Base-by-base conservation (phyloP, 2,113 vertebrate species). In the Halcyon senegalensis region DNA sequence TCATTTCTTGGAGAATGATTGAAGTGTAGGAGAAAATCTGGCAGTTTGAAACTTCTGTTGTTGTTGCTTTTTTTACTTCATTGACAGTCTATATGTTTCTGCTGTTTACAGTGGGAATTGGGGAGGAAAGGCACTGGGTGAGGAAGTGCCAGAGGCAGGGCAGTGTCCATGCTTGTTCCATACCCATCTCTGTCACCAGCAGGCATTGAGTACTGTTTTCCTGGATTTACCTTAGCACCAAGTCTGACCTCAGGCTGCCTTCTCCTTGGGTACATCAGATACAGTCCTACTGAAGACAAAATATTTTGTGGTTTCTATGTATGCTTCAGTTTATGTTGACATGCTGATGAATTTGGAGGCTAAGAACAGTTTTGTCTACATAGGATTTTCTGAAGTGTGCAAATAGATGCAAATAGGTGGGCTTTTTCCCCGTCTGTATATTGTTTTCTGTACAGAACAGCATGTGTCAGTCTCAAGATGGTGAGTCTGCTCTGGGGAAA, bases 401-500 rank as follows among this genome's bases (percentile, higher is more conserved):
- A 73, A 55, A 67, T 67, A 17, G 18, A 67, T 92, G 33, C 33
- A 93, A 70, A 69, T 33, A 85, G 39, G 7, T 66, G 16, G 21
- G 10, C 14, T 62, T 70, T 18, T 3, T 0, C 4, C 11, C 9
- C 3, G 0, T 15, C 5, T 8, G 9, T 60, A 9, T 78, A 13
- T 31, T 62, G 31, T 80, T 60, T 89, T 73, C n/a, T 85, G 10
- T 69, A 33, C 16, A 58, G 56, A 89, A 17, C 16, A 31, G 20
- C 1, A 1, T 12, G 11, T 76, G 39, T 79, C 63, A 43, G 5
- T 95, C 70, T 89, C 70, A 83, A 37, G 53, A 53, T 20, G 30
- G 24, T 58, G 43, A 50, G 12, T 56, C 25, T 63, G 1, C 69
- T 72, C 33, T 93, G 62, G 66, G 48, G 58, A 81, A 84, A 64